These are phyloP conservation scores for Thermophis baileyi DNA, from an alignment of 2,113 vertebrate genomes.

Conservation along the genomic window DNA sequence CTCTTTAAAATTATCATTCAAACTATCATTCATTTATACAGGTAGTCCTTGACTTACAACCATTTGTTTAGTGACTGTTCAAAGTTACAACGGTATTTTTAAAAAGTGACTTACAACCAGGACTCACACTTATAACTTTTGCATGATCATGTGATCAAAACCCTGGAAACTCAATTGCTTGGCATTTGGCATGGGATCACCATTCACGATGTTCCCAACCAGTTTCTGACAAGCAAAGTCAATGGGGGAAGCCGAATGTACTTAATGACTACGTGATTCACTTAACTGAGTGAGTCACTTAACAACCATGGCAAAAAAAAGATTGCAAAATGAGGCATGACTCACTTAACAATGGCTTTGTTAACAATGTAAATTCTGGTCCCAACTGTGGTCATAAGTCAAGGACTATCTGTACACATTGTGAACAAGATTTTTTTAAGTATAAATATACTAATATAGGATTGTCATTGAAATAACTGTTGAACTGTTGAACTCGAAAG, in stretches of 20 bases:
- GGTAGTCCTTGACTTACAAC: neutral
- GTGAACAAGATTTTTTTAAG: neutral
- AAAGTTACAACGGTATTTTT: no score
- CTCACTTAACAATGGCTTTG: neutral
- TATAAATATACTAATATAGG: neutral
- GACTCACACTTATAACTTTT: no score
- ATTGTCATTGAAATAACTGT: neutral
- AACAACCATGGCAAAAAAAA: neutral
- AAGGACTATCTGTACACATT: neutral
- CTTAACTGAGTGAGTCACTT: neutral
- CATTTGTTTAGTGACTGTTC: neutral
- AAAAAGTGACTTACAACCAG: no score
- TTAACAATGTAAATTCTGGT: no score
- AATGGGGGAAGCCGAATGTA: no score
- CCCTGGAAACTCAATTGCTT: no score
- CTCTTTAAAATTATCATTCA: neutral
- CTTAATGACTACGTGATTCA: neutral
- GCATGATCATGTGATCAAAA: no score
- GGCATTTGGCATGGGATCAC: no score
- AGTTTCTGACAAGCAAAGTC: no score
- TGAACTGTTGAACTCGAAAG: neutral
- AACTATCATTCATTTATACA: neutral
- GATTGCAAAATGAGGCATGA: no score
- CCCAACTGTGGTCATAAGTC: no score
- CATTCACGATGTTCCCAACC: no score